These are phyloP conservation scores for Germaria angustata DNA, from an alignment of 2,888 invertebrate species.

Conservation along the genomic window DNA sequence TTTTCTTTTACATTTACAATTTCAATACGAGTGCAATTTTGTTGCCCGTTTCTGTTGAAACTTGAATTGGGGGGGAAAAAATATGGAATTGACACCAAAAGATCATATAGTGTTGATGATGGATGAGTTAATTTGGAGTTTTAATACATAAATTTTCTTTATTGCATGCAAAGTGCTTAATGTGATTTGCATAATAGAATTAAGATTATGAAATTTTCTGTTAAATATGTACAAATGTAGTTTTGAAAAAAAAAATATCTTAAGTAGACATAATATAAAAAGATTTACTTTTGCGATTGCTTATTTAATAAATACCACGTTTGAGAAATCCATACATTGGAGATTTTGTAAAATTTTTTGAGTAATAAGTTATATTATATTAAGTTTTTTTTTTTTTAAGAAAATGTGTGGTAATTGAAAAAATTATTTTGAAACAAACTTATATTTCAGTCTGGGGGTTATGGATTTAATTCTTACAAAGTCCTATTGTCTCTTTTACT, in stretches of 20 bases:
- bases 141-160: background rate
- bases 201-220: conserved; percentile 17
- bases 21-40: conserved; percentile 5
- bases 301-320: too few relatives aligned
- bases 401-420: too few relatives aligned
- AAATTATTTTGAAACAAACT: too few relatives aligned
- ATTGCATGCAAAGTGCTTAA: background rate
- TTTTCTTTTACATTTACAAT: background rate
- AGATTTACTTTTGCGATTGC: too few relatives aligned
- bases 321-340: too few relatives aligned
- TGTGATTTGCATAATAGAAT: conserved; percentile 45
- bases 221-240: background rate
- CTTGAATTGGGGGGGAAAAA: conserved; percentile 13
- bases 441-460: too few relatives aligned
- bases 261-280: background rate
- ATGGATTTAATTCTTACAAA: too few relatives aligned
- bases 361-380: too few relatives aligned
- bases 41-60: background rate
- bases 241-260: background rate
- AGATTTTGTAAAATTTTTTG: too few relatives aligned
- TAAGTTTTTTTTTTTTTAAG: too few relatives aligned
- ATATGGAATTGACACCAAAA: conserved; percentile 44
- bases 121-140: conserved; percentile 31
- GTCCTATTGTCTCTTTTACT: too few relatives aligned
- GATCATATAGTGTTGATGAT: conserved; percentile 57